Evolutionary conservation across 2,113 vertebrate species (phyloP).

Genomic region (Mystacornis crossleyi): DNA sequence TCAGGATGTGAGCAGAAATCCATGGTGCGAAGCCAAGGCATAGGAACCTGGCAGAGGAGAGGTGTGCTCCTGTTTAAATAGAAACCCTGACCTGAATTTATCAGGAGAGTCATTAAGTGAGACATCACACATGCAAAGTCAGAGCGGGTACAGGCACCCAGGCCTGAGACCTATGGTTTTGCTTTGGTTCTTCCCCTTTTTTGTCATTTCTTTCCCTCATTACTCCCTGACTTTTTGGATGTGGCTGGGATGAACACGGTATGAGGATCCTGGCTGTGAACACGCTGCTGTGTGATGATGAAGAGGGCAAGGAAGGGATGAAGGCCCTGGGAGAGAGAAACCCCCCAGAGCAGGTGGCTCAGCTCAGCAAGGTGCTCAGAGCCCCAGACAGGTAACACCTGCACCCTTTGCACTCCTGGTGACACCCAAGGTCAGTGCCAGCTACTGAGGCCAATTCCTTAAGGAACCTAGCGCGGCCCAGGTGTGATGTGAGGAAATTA

Average conservation of each 20-base stretch:
- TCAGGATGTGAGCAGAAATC: not conserved
- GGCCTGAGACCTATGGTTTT: not conserved
- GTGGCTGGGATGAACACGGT: fast-evolving
- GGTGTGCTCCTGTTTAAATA: not conserved
- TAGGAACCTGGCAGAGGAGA: not conserved
- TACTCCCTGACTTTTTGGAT: not conserved
- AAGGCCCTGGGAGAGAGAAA: not conserved
- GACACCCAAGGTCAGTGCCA: not conserved
- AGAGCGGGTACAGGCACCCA: not conserved
- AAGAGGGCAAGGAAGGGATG: not conserved
- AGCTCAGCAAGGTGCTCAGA: not conserved
- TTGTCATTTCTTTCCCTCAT: not conserved
- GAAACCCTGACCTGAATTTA: not conserved
- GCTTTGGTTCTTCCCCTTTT: not conserved
- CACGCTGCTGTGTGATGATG: fast-evolving
- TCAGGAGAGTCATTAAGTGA: not conserved
- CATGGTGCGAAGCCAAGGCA: not conserved
- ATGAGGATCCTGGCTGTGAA: fast-evolving
- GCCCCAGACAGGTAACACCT: fast-evolving
- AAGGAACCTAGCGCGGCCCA: fast-evolving
- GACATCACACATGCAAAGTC: not conserved
- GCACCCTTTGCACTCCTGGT: fast-evolving
- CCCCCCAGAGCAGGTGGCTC: fast-evolving
- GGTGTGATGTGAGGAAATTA: not conserved
- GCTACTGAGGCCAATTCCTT: fast-evolving